A percentile compares a stretch with the other conserved stretches of the same genome.
phyloP scores from a whole-genome alignment of 2,113 vertebrate species.

The Dicrurus megarhynchus region DNA sequence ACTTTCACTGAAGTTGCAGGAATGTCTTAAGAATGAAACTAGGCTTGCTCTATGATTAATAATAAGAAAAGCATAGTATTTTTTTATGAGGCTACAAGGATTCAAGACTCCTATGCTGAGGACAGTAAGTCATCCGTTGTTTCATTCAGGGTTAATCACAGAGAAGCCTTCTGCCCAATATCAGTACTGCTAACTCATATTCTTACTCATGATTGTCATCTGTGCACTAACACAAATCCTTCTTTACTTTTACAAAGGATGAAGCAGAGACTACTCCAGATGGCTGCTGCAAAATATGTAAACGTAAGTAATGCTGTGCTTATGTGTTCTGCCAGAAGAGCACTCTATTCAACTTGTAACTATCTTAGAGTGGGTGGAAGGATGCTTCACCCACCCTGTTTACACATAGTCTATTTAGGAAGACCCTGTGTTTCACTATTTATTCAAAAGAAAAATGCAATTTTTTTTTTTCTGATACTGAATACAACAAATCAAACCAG shows the following conservation, averaged over 20 bases:
- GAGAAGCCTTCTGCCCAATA: background rate
- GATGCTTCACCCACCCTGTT: background rate
- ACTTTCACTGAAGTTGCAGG: background rate
- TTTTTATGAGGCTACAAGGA: background rate
- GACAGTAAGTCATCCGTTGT: background rate
- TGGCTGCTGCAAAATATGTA: constrained; percentile 62
- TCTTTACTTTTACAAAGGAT: constrained; percentile 8
- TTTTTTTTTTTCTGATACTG: background rate
- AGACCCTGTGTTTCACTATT: background rate
- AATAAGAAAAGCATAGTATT: background rate
- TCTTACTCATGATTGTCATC: background rate
- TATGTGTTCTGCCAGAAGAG: background rate
- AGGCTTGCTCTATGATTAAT: background rate
- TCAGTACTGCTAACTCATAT: background rate
- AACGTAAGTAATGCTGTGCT: constrained; percentile 40
- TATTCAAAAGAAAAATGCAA: background rate
- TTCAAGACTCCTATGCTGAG: background rate
- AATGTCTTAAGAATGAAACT: background rate
- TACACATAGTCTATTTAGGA: background rate
- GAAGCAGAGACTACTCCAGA: constrained; percentile 8
- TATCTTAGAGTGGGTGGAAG: background rate
- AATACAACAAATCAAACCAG: background rate
- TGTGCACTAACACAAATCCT: background rate
- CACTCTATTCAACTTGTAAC: background rate
- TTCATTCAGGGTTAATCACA: background rate